Conservation (phyloP, 2,113 vertebrate genomes). For the Prochilodus magdalenae region DNA sequence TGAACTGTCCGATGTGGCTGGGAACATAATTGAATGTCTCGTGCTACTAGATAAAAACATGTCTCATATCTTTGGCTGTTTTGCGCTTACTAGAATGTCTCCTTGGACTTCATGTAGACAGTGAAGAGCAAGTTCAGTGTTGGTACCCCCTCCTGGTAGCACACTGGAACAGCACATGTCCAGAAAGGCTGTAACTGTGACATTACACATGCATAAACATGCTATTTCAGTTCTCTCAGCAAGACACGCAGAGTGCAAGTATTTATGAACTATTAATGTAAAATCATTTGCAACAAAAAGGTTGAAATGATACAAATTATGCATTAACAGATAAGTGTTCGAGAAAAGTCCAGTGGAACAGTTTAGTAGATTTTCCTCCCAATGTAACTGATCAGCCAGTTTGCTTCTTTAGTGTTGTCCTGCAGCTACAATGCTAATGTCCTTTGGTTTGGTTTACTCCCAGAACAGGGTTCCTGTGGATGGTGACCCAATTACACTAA, state of each 20-base stretch:
- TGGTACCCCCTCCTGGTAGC: constrained; percentile 79
- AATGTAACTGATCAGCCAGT: too few relatives aligned
- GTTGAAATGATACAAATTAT: background rate
- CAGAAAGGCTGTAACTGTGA: constrained; percentile 72
- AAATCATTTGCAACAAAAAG: background rate
- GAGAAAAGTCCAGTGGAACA: too few relatives aligned
- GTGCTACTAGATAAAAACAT: too few relatives aligned
- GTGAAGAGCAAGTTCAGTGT: constrained; percentile 78
- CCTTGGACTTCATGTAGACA: constrained; percentile 77
- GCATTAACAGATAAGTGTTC: too few relatives aligned
- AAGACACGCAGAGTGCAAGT: background rate
- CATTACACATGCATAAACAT: background rate
- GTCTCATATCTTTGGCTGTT: background rate
- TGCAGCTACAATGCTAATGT: too few relatives aligned
- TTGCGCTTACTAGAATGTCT: constrained; percentile 70
- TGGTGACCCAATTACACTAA: too few relatives aligned
- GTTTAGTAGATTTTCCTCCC: too few relatives aligned
- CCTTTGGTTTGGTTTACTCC: too few relatives aligned
- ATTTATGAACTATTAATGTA: background rate
- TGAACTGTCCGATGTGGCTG: background rate
- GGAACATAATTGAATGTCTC: background rate
- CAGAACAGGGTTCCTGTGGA: too few relatives aligned
- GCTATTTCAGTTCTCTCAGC: background rate
- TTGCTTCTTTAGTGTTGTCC: too few relatives aligned
- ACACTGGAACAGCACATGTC: constrained; percentile 79